Base-by-base conservation (phyloP, 2,797 vertebrate species). In the Labroides dimidiatus region DNA sequence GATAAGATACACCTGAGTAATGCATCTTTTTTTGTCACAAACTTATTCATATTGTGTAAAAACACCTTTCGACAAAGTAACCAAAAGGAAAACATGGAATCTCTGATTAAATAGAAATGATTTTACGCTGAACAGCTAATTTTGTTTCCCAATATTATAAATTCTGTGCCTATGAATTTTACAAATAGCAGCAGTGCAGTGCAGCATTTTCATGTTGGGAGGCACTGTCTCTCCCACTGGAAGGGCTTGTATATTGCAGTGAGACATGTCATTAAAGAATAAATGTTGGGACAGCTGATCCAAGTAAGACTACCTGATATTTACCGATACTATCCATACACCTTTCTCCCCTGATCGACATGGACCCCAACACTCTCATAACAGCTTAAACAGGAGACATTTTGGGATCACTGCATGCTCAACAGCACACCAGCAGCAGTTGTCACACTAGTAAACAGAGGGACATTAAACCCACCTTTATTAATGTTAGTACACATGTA, bases 171-270 rank as follows among this genome's bases (percentile, higher is more conserved):
- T 68, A 59, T 82, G 67, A 57, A 78, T 79, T 74, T 81, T 69
- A 70, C 60, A 78, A 65, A 75, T 1, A 43, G 57, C 59, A 66
- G 62, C 79, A 75, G 50, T 74, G 62, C 79, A 75, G 53, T 74
- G 77, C 80, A 79, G 77, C 45, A 72, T 70, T 81, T 78, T 69
- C 53, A 71, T 66, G 68, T 77, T 69, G 78, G 44, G 51, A 77
- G 54, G 72, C 52, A 27, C 42, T 44, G 69, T 73, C 37, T 49
- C 61, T 74, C 73, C 66, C 50, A 37, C 61, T 39, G 61, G 57
- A 55, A 59, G 56, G 56, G 57, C 69, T 81, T 66, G n/a, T 23
- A 63, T 48, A 58, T 72, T 64, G 49, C 68, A 73, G 77, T 58
- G 61, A 69, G 72, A 65, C 63, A 39, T 14, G 9, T 73, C 65